Base-by-base conservation (phyloP, 2,888 invertebrate species). In the Geotrupes spiniger region DNA sequence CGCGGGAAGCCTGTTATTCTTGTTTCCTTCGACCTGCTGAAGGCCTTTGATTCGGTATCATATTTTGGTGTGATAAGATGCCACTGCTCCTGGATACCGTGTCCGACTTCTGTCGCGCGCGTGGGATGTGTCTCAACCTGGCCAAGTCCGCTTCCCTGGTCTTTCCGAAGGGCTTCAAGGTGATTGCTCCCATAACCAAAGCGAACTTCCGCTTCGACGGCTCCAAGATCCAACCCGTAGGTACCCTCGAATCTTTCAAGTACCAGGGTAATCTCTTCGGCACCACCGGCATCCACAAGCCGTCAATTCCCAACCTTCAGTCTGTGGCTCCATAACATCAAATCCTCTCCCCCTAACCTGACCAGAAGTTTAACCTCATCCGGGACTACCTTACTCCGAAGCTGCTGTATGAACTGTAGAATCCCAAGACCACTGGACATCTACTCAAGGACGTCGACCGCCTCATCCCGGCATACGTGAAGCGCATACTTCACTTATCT, bases 11-110 rank as follows among this genome's bases (percentile, higher is more conserved):
- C 66, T 12, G 59, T 65, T 16, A 69, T 69, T 42, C 42, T 71
- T 3, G 66, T 63, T 1, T 63, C 68, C 25, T 57, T 74, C 1
- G 73, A 73, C 52, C 63, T 71, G 10, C 57, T 67, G 9, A 74
- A 71, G 56, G 73, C 71, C 2, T 73, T 70, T 52, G 72, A 73
- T 48, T 28, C 55, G 6, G 43, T 70, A 8, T 4, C 17, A 5
- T 52, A 58, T 1, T n/a, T n/a, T n/a, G n/a, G n/a, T n/a, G n/a
- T n/a, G n/a, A n/a, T n/a, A n/a, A n/a, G 11, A 42, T 69, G 60
- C 58, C 63, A 36, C 46, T 42, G 25, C 39, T 57, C 16, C 51
- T 69, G 0, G 44, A 53, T 5, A 17, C 4, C 2, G 21, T 21
- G 4, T 3, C 3, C 21, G 21, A 21, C 21, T 21, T 21, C 16